phyloP scores from a whole-genome alignment of 2,888 invertebrate genomes.

The Hyles lineata region DNA sequence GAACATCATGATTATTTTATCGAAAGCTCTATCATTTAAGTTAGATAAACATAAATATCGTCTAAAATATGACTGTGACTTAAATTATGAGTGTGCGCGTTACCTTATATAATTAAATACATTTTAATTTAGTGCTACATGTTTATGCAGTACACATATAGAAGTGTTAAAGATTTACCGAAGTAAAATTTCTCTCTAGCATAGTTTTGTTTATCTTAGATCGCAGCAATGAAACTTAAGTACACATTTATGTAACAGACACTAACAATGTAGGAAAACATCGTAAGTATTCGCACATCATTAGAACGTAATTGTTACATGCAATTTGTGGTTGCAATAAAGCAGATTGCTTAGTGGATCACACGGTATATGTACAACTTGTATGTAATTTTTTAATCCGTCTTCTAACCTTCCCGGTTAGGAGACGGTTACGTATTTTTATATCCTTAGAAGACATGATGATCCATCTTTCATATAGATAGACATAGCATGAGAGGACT shows the following conservation, averaged over 20 bases:
- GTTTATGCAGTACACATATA: background rate
- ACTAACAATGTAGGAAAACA: constrained; percentile 20
- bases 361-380: background rate
- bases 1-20: background rate
- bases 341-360: constrained; percentile 3
- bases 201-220: constrained; percentile 14
- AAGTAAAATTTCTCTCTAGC: constrained; percentile 5
- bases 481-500: no score
- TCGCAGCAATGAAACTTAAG: constrained; percentile 25
- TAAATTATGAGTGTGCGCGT: background rate
- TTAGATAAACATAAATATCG: background rate
- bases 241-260: constrained; percentile 20
- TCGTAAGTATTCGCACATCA: constrained; percentile 20
- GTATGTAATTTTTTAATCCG: background rate
- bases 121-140: background rate
- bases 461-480: no score
- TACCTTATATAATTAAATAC: background rate
- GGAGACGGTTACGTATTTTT: no score
- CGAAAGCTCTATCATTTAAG: background rate
- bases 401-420: no score
- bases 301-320: constrained; percentile 21
- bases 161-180: constrained; percentile 1
- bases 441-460: no score
- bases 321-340: constrained; percentile 4
- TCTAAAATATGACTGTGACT: background rate